phyloP scores from a whole-genome alignment of 2,888 invertebrate species.

The Augiades crinisus region DNA sequence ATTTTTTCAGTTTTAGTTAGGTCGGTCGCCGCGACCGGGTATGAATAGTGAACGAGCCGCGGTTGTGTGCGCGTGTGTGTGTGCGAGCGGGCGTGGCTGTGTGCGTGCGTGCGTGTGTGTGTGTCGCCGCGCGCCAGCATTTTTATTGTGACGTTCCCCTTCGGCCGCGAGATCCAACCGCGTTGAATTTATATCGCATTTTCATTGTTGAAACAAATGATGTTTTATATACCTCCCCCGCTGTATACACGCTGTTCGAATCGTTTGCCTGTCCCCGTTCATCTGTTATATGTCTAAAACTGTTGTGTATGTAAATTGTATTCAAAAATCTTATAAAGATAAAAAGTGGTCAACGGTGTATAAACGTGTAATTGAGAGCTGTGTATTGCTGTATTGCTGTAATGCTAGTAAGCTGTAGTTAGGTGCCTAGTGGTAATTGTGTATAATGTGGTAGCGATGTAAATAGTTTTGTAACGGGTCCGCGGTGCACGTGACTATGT shows the following conservation, averaged over 20 bases:
- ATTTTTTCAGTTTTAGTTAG: conserved; percentile 61
- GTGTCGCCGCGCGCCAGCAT: conserved; percentile 27
- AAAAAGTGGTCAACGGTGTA: conserved; percentile 25
- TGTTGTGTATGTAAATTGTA: conserved; percentile 18
- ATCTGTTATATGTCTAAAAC: conserved; percentile 6
- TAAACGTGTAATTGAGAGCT: conserved; percentile 9
- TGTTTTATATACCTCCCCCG: conserved; percentile 15
- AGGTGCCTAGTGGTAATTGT: conserved; percentile 13
- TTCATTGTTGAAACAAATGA: background rate
- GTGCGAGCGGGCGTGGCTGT: conserved; percentile 17
- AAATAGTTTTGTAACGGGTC: conserved; percentile 17
- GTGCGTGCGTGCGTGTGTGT: conserved; percentile 23
- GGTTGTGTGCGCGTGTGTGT: conserved; percentile 25
- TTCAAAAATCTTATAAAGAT: conserved; percentile 21
- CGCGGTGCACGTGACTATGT: conserved; percentile 47
- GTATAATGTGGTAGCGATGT: conserved; percentile 7
- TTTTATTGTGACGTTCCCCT: conserved; percentile 20
- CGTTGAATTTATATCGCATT: background rate
- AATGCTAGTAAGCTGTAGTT: conserved; percentile 4
- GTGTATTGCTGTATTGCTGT: no score
- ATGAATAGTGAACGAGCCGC: conserved; percentile 39
- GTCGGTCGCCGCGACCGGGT: conserved; percentile 43
- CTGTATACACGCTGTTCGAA: conserved; percentile 19
- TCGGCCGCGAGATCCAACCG: conserved; percentile 17
- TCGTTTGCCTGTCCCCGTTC: background rate